A percentile compares a stretch with the other conserved stretches of the same genome.
Conservation (phyloP, 2,888 invertebrate genomes). For the Acleris holmiana region DNA sequence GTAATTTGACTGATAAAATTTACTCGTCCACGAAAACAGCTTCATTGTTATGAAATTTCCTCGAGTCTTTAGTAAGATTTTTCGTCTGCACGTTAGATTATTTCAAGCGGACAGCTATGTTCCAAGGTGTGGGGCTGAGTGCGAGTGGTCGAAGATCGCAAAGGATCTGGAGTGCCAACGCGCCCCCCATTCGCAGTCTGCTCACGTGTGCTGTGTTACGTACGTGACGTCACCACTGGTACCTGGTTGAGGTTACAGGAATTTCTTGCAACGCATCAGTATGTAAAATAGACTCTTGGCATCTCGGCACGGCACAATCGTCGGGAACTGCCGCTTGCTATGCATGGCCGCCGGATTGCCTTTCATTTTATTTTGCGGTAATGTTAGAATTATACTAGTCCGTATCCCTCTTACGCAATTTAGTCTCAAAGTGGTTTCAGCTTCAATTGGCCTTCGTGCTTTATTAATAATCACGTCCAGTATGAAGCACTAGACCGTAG, state of each 20-base stretch:
- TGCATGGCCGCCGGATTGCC: constrained; percentile 46
- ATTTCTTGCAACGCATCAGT: constrained; percentile 50
- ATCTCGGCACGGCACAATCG: constrained; percentile 36
- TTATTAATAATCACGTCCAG: neutral
- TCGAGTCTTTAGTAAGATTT: constrained; percentile 14
- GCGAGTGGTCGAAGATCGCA: constrained; percentile 52
- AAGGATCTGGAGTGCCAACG: constrained; percentile 50
- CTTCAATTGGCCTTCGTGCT: neutral
- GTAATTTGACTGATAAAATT: constrained; percentile 56
- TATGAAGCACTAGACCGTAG: constrained; percentile 9
- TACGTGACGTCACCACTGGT: constrained; percentile 60
- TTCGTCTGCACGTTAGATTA: constrained; percentile 12
- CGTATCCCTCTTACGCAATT: neutral
- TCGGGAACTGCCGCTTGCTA: constrained; percentile 34
- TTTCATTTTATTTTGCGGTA: constrained; percentile 37
- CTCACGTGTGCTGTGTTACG: constrained; percentile 63
- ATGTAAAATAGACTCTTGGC: constrained; percentile 55
- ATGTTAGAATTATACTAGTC: neutral
- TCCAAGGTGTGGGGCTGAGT: constrained; percentile 47
- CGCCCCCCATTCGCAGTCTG: constrained; percentile 53
- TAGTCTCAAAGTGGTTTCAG: neutral
- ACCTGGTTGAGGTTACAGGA: constrained; percentile 45
- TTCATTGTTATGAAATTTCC: constrained; percentile 47
- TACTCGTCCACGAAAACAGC: constrained; percentile 48
- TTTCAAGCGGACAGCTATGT: constrained; percentile 20